Evolutionary conservation across 1,140 invertebrate species (phyloP), one percentile per base, ranked within the genome.

Genomic region (Plutomurus gul): DNA sequence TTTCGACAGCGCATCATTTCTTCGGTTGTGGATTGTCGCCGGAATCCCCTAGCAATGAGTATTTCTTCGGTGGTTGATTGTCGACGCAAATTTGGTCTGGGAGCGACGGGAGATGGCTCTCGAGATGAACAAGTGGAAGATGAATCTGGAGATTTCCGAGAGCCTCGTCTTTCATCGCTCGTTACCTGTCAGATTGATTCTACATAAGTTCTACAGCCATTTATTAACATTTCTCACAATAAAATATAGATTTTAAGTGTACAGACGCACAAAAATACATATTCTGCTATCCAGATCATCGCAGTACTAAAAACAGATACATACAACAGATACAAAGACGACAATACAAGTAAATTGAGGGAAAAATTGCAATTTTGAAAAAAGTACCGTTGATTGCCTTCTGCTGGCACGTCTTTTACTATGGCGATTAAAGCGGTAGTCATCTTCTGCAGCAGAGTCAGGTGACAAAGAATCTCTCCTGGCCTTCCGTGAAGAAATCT

Each of bases 31-130:
- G 93, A 94, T 84, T 96, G 94, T 37, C 94, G 89, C 0, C 95
- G 90, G 86, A 96, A 96, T 33, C 95, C 95, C 46, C 94, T 89
- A 1, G 94, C 93, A 83, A 96, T 96, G 16, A 96, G 87, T 82
- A 96, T 96, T 86, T 96, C 95, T 86, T 95, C 94, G 1, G 94
- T 96, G 0, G 94, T 96, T 8, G 94, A 96, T 87, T 96, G 95
- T 82, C 94, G 88, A 81, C 94, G 88, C 25, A 95, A 93, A 60
- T 92, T 93, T 74, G 92, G 89, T 83, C 92, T 89, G 33, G 86
- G 85, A 82, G 88, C 77, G 47, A 83, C 82, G 43, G 88, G 88
- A 43, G 86, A 87, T 40, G 87, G 87, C 76, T 89, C 88, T n/a
- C 88, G 83, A 1, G 92, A 93, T 43, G 90, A 91, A 85, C 92